These are phyloP conservation scores for Drosophila sp. DNA, from an alignment of 1,140 invertebrate species.

Conservation along the genomic window DNA sequence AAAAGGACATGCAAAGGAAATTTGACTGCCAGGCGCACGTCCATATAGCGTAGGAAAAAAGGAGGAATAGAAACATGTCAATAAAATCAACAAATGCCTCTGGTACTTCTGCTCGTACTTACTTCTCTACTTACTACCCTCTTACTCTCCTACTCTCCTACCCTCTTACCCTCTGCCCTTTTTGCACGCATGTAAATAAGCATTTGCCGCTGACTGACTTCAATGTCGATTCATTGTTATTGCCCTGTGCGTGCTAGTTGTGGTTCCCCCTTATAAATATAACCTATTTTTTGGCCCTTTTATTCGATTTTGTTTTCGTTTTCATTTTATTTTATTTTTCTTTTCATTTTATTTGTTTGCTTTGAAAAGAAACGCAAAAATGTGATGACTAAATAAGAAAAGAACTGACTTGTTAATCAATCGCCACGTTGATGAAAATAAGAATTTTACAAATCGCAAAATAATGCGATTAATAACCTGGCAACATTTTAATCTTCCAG, in stretches of 20 bases:
- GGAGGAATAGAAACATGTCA: constrained; percentile 61
- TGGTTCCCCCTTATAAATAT: constrained; percentile 21
- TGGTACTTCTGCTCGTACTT: constrained; percentile 50
- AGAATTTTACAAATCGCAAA: neutral
- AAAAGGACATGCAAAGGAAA: constrained; percentile 62
- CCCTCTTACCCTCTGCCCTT: constrained; percentile 16
- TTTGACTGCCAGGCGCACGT: constrained; percentile 67
- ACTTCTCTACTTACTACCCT: constrained; percentile 2
- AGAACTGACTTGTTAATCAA: constrained; percentile 42
- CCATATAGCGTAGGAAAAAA: constrained; percentile 14
- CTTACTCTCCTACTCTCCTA: neutral
- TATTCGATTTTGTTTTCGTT: no score
- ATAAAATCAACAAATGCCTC: constrained; percentile 81
- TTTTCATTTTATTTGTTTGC: constrained; percentile 19
- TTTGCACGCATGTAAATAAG: constrained; percentile 65
- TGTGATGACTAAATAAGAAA: neutral
- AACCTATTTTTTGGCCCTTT: constrained; percentile 7
- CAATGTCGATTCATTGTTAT: constrained; percentile 46
- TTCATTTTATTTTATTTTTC: neutral
- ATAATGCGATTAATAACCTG: constrained; percentile 62
- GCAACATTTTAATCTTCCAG: constrained; percentile 54
- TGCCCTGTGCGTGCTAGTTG: constrained; percentile 37
- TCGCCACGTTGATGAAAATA: constrained; percentile 30
- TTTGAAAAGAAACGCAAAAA: neutral
- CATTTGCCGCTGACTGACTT: constrained; percentile 43